Base-by-base conservation (phyloP, 2,888 invertebrate species). In the Conops quadrifasciatus region DNA sequence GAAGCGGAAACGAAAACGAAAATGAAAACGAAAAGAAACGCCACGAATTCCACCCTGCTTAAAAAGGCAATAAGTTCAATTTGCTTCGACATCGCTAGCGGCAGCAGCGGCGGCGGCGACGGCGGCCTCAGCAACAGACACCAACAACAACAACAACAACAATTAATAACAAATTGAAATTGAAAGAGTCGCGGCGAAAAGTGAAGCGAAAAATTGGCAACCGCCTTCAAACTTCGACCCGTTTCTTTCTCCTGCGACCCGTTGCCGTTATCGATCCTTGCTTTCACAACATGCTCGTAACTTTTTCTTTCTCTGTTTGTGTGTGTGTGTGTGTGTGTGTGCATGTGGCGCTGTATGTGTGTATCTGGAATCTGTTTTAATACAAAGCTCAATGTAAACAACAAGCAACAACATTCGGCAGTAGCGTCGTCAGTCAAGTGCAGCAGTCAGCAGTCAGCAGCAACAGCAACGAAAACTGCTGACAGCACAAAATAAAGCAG, bases 391-490 rank as follows among this genome's bases (percentile, higher is more conserved):
- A 5, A 16, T 36, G 13, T 45, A 43, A 49, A 16, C 68, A 49
- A 24, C 62, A 15, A 45, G 16, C 30, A 68, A 9, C 36, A 36
- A 36, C 4, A 36, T 36, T 36, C 36, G 9, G 36, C 36, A 36
- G 36, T 36, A 36, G 36, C 36, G 36, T 28, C 49, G 67, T 26
- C 68, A 36, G 68, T 68, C 68, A 68, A 68, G 68, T 62, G 62
- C 60, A 68, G 43, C 62, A 51, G 51, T 60, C 36, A 36, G 9
- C 36, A 36, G 9, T 19, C 68, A 36, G 68, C 68, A 68, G 62
- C 60, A 62, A 49, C 68, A 68, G 36, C 62, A 51, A 49, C 51
- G 51, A 62, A 68, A 62, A 62, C 68, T 62, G 68, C 68, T 68
- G 62, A 68, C 68, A 43, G 26, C 30, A 36, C 60, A 62, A 26